Evolutionary conservation across 2,113 vertebrate species (phyloP), one percentile per base, ranked within the genome.

Genomic region (Isichthys henryi): DNA sequence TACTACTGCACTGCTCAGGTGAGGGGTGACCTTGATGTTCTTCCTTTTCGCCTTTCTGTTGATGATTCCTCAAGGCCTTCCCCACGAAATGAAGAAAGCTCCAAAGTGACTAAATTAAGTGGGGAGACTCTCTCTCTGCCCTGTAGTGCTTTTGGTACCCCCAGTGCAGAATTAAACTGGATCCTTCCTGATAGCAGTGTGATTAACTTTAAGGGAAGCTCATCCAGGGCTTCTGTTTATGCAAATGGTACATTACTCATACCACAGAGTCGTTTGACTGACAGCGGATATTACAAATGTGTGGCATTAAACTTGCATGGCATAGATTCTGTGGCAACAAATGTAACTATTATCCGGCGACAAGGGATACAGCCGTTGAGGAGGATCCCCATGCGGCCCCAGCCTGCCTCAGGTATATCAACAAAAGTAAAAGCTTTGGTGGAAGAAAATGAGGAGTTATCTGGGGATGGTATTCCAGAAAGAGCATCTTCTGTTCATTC

Each of bases 281-380:
- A 99, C 17, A 95, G 91, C 35, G 98, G 98, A 17, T 90, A 95
- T 93, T 99, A 99, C 93, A 96, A 94, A 53, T 99, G 98, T 4
- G 92, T 98, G 7, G 98, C 97, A 5, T 86, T 97, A 77, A 99
- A 97, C 92, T 95, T 92, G 49, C 95, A 95, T 4, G 98, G 98
- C 3, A 94, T 93, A 0, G 97, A 98, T 88, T 94, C 95, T 0
- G 90, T 96, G 62, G 92, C 93, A 1, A 92, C 96, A 50, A 95
- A 95, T 56, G 58, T 99, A 49, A 91, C 90, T 0, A 91, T 99
- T 10, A 56, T 90, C 0, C 95, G 92, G 39, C 94, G 92, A 88
- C 95, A 93, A 89, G 95, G 93, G 0, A 91, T 93, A 0, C 88
- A 92, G 90, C 89, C 94, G 92, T 8, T 95, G 93, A 88, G 95